Evolutionary conservation across 2,888 invertebrate species (phyloP), one percentile per base, ranked within the genome.

Genomic region (Elmis aenea): DNA sequence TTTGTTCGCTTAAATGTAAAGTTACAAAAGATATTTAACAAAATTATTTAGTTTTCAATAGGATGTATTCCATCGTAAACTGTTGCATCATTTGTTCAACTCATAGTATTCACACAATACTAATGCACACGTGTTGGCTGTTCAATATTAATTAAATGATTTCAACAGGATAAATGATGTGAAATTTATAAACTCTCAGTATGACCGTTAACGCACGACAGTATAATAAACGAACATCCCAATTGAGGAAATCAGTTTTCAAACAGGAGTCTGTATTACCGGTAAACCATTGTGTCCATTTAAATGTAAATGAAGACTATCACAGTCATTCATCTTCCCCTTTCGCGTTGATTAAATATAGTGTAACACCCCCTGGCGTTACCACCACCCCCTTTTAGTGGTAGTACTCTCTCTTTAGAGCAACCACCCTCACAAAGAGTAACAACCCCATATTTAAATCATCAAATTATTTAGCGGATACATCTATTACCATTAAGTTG

Each of bases 401-500:
- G 13, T 24, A 36, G 32, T 36, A 45, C 39, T 34, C 38, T 42
- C 45, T 48, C 49, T 53, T 50, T 50, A 48, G 51, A 50, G 52
- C 52, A 49, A 49, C 51, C 53, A 52, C 52, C 51, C 55, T 50
- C 25, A 32, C 35, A 35, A 32, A 38, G 28, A 34, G 25, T 35
- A 34, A 40, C 41, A 36, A 44, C 38, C 46, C 39, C 39, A 43
- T 35, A 54, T 60, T 60, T 61, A 59, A 61, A 59, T 59, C 59
- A 55, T 57, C 57, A 45, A 47, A 46, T 49, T 45, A 43, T 43
- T 39, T 50, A 58, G 51, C 57, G 63, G 64, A 64, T 64, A 61
- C 59, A 57, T 56, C 61, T 63, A 65, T 65, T 66, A 64, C 58
- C 60, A 60, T 62, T 62, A 58, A 48, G 55, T 57, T 59, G 59